phyloP scores from a whole-genome alignment of 2,113 vertebrate genomes.

The Nanorana parkeri region DNA sequence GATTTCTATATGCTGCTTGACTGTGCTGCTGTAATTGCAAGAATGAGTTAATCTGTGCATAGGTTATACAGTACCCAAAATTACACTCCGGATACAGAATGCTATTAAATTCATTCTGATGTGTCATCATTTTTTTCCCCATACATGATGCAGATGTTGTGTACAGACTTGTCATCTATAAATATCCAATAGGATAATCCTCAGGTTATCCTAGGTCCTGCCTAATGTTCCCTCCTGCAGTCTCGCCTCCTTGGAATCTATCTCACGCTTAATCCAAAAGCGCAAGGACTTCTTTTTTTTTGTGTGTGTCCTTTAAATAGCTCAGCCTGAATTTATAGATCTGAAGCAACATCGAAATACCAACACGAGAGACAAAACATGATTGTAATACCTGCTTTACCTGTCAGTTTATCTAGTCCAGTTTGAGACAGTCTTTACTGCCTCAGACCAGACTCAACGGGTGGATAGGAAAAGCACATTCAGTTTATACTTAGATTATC shows the following conservation, averaged over 20 bases:
- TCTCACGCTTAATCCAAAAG: too few relatives aligned
- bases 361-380: background rate
- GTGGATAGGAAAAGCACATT: conserved; percentile 25
- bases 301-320: too few relatives aligned
- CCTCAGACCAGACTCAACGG: conserved; percentile 31
- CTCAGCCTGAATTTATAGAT: background rate
- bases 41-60: too few relatives aligned
- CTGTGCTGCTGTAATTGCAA: too few relatives aligned
- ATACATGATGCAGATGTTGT: background rate
- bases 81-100: background rate
- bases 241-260: conserved; percentile 3
- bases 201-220: conserved; percentile 2
- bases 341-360: background rate
- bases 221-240: background rate
- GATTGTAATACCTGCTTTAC: conserved; percentile 8
- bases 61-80: too few relatives aligned
- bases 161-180: background rate
- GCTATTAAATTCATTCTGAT: background rate
- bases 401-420: conserved; percentile 23
- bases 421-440: conserved; percentile 23
- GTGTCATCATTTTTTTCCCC: background rate
- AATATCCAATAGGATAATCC: background rate
- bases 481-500: background rate
- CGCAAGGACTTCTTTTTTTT: too few relatives aligned
- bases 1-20: too few relatives aligned